A percentile compares a stretch with the other conserved stretches of the same genome.
phyloP scores from a whole-genome alignment of 2,113 vertebrate genomes.

The Eubucco bourcierii region DNA sequence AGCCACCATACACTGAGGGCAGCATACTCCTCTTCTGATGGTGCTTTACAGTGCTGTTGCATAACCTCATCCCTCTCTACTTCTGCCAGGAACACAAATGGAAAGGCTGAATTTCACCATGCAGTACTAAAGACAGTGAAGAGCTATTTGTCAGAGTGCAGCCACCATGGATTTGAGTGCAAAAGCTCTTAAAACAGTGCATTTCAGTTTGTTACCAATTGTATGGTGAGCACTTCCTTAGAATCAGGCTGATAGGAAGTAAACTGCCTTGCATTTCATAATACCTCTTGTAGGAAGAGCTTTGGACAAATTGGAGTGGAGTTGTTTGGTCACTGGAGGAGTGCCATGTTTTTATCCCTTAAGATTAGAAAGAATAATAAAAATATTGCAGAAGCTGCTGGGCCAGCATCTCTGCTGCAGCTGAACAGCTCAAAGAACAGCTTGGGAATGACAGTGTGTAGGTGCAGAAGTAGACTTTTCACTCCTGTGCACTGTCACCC shows the following conservation, averaged over 20 bases:
- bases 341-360: neutral
- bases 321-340: conserved; percentile 39
- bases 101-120: neutral
- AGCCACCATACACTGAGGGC: neutral
- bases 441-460: neutral
- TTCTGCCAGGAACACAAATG: neutral
- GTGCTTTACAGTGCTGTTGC: neutral
- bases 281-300: neutral
- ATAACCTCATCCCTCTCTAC: neutral
- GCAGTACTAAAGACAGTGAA: neutral
- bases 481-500: neutral
- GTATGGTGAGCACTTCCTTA: neutral
- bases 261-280: neutral
- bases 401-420: neutral
- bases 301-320: conserved; percentile 1
- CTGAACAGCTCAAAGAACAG: conserved; percentile 12
- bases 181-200: conserved; percentile 11
- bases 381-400: neutral
- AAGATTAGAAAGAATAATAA: neutral
- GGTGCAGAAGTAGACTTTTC: neutral
- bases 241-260: neutral
- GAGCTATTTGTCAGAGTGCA: neutral
- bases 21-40: neutral
- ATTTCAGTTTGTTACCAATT: conserved; percentile 32
- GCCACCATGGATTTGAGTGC: neutral